These are phyloP conservation scores for Oscheius sp. DNA, from an alignment of 1,140 invertebrate species.

Conservation along the genomic window DNA sequence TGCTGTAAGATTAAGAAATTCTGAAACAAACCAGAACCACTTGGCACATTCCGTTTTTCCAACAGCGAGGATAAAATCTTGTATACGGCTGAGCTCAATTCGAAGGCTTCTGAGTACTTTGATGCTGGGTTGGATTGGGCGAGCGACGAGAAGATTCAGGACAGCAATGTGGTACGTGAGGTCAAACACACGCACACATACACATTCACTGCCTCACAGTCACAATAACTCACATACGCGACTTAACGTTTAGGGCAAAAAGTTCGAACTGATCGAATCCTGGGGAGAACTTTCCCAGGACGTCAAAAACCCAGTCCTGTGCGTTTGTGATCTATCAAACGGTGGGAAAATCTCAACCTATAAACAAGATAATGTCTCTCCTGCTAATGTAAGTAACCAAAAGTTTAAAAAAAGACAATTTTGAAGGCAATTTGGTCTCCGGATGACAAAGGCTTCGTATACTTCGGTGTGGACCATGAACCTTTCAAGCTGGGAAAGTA, in stretches of 20 bases:
- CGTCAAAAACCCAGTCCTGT: conserved; percentile 72
- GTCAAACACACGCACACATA: background rate
- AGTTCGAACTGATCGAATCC: conserved; percentile 73
- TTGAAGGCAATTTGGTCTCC: conserved; percentile 68
- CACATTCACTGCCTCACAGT: too few relatives aligned
- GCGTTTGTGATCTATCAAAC: conserved; percentile 70
- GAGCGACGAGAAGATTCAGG: conserved; percentile 51
- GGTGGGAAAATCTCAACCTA: conserved; percentile 64
- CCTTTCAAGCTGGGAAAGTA: conserved; percentile 74
- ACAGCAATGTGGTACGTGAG: conserved; percentile 35
- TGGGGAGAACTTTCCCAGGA: conserved; percentile 75
- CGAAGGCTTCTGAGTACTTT: conserved; percentile 48
- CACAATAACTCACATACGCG: background rate
- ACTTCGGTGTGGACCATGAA: conserved; percentile 73
- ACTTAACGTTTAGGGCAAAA: conserved; percentile 69
- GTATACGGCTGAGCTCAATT: conserved; percentile 45
- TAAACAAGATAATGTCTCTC: conserved; percentile 70
- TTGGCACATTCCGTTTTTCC: conserved; percentile 49
- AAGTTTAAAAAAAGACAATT: background rate
- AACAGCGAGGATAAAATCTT: conserved; percentile 47
- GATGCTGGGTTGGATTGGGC: conserved; percentile 55
- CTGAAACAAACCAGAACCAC: conserved; percentile 34
- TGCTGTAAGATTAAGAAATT: too few relatives aligned
- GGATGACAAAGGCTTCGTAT: conserved; percentile 71
- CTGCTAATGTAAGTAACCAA: conserved; percentile 51